phyloP scores from a whole-genome alignment of 2,113 vertebrate genomes.

The Anguilla rostrata region DNA sequence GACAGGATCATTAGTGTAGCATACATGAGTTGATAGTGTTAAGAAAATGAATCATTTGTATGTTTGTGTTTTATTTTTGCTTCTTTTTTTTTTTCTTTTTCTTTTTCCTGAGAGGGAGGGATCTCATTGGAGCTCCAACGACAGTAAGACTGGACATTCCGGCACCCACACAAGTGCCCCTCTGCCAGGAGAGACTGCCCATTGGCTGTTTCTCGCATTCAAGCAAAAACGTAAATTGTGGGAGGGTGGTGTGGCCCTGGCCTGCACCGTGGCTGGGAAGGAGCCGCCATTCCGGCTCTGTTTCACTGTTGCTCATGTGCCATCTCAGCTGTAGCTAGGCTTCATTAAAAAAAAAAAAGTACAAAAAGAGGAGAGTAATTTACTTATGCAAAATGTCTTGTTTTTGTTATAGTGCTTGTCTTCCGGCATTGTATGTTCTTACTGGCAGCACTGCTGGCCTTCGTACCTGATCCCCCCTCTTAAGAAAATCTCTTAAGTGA shows the following conservation, averaged over 20 bases:
- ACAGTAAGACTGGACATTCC: not conserved
- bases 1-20: not conserved
- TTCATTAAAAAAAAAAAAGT: conserved; percentile 15
- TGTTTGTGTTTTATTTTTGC: not conserved
- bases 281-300: not conserved
- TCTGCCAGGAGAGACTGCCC: not conserved
- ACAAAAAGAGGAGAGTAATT: not conserved
- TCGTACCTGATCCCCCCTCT: not conserved
- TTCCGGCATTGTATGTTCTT: conserved; percentile 10
- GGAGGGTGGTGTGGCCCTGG: not conserved
- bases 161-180: not conserved
- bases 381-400: not conserved
- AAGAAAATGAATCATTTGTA: not conserved
- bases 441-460: conserved; percentile 25
- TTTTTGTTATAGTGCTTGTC: not conserved
- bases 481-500: not conserved
- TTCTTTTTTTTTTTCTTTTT: not conserved
- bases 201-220: not conserved
- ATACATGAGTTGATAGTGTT: not conserved
- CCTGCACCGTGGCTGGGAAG: not conserved
- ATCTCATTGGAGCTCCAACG: not conserved
- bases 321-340: not conserved
- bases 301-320: not conserved
- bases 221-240: not conserved
- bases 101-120: not conserved